Evolutionary conservation across 2,888 invertebrate species (phyloP).

Genomic region (Chloroclystis v-ata): DNA sequence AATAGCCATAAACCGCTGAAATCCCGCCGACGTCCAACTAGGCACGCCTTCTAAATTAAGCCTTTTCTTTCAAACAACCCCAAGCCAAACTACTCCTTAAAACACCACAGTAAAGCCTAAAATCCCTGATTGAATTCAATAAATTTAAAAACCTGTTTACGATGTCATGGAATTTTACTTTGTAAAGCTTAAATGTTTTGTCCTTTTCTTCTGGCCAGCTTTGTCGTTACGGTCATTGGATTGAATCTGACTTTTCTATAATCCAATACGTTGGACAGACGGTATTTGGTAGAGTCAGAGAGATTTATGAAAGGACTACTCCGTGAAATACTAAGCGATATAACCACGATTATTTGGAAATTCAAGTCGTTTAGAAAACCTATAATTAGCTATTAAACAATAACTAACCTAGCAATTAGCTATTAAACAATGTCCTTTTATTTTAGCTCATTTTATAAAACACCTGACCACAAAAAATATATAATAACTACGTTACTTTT

Average conservation of each 20-base stretch:
- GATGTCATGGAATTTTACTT: conserved; percentile 68
- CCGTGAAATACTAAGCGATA: background rate
- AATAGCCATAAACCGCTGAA: conserved; percentile 67
- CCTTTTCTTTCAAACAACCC: conserved; percentile 43
- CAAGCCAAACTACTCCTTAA: conserved; percentile 33
- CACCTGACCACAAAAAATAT: no score
- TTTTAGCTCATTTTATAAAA: no score
- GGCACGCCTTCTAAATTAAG: conserved; percentile 75
- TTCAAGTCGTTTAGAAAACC: no score
- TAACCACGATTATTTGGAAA: background rate
- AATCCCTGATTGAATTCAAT: conserved; percentile 18
- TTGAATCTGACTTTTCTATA: conserved; percentile 60
- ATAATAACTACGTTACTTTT: no score
- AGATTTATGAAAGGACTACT: conserved; percentile 26
- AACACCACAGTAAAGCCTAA: conserved; percentile 15
- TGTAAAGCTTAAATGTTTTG: conserved; percentile 56
- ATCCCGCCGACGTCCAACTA: conserved; percentile 68
- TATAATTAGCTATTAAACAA: no score
- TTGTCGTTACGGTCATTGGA: conserved; percentile 47
- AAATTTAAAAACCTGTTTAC: conserved; percentile 56
- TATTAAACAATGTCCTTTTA: no score
- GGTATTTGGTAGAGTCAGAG: conserved; percentile 51
- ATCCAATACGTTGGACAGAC: conserved; percentile 58
- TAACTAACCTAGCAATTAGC: no score
- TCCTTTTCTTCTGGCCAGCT: conserved; percentile 32